Conservation (phyloP, 2,888 invertebrate species). For the Hecatera dysodea region DNA sequence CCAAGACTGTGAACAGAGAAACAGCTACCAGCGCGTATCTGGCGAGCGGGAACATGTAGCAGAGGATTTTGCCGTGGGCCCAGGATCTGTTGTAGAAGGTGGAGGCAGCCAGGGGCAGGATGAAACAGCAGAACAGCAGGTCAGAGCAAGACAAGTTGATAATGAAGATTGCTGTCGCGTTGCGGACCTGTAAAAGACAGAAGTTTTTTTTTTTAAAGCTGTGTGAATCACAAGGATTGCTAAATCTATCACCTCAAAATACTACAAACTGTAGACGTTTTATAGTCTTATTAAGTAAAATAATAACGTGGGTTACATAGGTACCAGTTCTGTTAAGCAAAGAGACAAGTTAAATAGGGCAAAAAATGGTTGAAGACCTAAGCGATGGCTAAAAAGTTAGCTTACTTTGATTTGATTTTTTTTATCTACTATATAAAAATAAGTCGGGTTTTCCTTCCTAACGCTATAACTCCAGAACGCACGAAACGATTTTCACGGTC, state of each 20-base stretch:
- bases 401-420: too few relatives aligned
- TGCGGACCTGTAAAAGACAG: constrained; percentile 92
- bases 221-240: not conserved
- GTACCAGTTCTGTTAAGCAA: too few relatives aligned
- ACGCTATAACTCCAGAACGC: too few relatives aligned
- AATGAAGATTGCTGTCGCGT: constrained; percentile 96
- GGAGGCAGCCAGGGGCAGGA: constrained; percentile 94
- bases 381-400: too few relatives aligned
- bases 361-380: too few relatives aligned
- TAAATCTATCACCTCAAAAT: not conserved
- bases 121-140: constrained; percentile 95
- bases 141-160: constrained; percentile 95
- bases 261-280: not conserved
- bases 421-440: too few relatives aligned
- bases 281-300: not conserved
- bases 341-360: not conserved
- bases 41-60: constrained; percentile 94
- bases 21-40: constrained; percentile 94
- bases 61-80: constrained; percentile 93
- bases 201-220: not conserved
- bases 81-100: constrained; percentile 94
- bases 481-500: too few relatives aligned
- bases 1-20: constrained; percentile 94
- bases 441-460: too few relatives aligned
- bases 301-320: not conserved